Evolutionary conservation across 2,888 invertebrate genomes (phyloP).

Genomic region (Cataglyphis livida): DNA sequence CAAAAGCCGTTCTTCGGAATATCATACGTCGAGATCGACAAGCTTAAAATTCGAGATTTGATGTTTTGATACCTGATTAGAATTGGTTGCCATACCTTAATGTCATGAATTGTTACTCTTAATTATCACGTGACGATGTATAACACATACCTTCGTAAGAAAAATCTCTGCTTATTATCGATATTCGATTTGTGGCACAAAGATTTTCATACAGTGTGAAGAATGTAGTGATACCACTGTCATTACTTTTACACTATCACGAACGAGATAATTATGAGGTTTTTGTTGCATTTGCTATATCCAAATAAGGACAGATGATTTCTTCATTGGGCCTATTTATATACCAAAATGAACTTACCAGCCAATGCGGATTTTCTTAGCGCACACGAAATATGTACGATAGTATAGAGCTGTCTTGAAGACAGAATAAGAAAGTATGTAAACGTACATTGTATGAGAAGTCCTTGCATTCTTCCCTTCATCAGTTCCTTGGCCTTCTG

Average conservation of each 20-base stretch:
- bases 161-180: constrained; percentile 59
- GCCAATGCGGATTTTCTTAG: constrained; percentile 79
- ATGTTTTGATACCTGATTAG: constrained; percentile 41
- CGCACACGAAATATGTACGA: constrained; percentile 71
- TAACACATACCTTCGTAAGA: constrained; percentile 66
- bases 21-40: constrained; percentile 39
- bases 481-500: constrained; percentile 94
- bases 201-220: constrained; percentile 52
- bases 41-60: constrained; percentile 50
- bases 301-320: constrained; percentile 42
- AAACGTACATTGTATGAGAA: constrained; percentile 96
- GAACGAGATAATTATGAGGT: constrained; percentile 37
- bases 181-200: constrained; percentile 33
- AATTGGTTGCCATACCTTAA: constrained; percentile 39
- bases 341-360: constrained; percentile 77
- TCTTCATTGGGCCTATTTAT: constrained; percentile 34
- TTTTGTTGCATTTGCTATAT: constrained; percentile 41
- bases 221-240: constrained; percentile 5
- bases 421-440: constrained; percentile 54
- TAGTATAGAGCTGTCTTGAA: constrained; percentile 70
- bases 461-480: constrained; percentile 93
- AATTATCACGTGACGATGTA: constrained; percentile 43
- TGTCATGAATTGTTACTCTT: constrained; percentile 56
- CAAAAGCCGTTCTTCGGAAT: constrained; percentile 28
- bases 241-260: constrained; percentile 15